Percentiles rank a stretch among this genome's conserved stretches.
phyloP scores from a whole-genome alignment of 64 coral and sea anemone genomes.

The Astreopora myriophthalma region DNA sequence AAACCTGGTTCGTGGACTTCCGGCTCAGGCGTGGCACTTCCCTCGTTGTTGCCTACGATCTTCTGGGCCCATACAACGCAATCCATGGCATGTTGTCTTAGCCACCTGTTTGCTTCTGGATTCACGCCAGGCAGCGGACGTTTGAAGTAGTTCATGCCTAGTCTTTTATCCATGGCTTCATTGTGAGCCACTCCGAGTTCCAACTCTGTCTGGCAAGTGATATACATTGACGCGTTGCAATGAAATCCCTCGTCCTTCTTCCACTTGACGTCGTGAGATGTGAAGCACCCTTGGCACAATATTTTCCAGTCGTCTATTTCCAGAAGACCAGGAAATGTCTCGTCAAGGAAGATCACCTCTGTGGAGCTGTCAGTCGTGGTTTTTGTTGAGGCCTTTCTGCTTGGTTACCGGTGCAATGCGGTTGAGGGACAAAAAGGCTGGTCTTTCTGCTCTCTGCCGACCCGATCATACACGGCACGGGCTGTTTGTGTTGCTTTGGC shows the following conservation, averaged over 20 bases:
- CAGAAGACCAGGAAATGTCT: neutral
- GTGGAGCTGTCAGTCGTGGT: neutral
- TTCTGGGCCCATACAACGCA: slow-evolving; percentile 37
- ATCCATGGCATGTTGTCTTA: slow-evolving; percentile 27
- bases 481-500: neutral
- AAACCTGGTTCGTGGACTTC: too few relatives aligned
- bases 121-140: neutral
- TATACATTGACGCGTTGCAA: neutral
- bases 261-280: slow-evolving; percentile 48
- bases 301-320: slow-evolving; percentile 26
- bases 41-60: too few relatives aligned
- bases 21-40: too few relatives aligned
- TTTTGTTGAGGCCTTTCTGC: neutral
- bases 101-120: neutral
- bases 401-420: neutral
- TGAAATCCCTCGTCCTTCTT: neutral
- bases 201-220: slow-evolving; percentile 11
- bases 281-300: neutral
- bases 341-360: neutral
- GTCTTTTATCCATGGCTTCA: neutral
- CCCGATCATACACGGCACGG: neutral
- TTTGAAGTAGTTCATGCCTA: slow-evolving; percentile 2
- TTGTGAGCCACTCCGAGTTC: slow-evolving; percentile 10
- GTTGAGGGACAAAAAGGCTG: neutral
- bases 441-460: neutral